Evolutionary conservation across 2,797 vertebrate species (phyloP).

Genomic region (Chaunax sp.): DNA sequence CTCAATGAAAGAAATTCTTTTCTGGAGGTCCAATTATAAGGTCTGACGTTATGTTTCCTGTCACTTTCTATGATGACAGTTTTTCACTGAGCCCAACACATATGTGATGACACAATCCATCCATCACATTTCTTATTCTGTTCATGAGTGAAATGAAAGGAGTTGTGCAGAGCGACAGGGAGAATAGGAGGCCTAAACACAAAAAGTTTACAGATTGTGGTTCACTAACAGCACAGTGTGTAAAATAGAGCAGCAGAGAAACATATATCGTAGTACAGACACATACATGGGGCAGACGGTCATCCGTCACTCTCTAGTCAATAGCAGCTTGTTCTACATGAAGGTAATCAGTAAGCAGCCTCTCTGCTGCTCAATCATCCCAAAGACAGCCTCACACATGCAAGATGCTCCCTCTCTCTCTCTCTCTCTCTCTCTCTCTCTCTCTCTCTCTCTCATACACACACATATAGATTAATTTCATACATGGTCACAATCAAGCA

Average conservation of each 20-base stretch:
- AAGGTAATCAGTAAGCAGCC: conserved; percentile 94
- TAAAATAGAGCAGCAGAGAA: not conserved
- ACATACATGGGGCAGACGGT: conserved; percentile 51
- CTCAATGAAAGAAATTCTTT: conserved; percentile 9
- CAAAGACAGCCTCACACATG: conserved; percentile 77
- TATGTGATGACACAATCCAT: too few species aligned
- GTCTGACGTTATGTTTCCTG: conserved; percentile 43
- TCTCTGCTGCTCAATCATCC: conserved; percentile 91
- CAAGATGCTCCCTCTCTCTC: conserved; percentile 60
- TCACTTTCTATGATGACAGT: conserved; percentile 39
- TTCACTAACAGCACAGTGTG: too few species aligned
- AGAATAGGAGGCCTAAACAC: too few species aligned
- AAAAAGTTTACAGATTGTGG: too few species aligned
- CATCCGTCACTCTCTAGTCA: conserved; percentile 94
- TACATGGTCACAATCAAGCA: conserved; percentile 16
- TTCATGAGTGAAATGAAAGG: conserved; percentile 3
- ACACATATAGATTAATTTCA: conserved; percentile 16
- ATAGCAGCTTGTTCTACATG: conserved; percentile 97
- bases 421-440: too few species aligned
- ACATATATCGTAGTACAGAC: not conserved
- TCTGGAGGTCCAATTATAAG: conserved; percentile 26
- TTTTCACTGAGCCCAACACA: too few species aligned
- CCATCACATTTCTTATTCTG: conserved; percentile 35
- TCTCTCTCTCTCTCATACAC: conserved; percentile 15
- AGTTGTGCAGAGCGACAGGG: not conserved